A percentile compares a stretch with the other conserved stretches of the same genome.
These are phyloP conservation scores for Apomyelois bistriatella DNA, from an alignment of 2,888 invertebrate species.

Conservation along the genomic window DNA sequence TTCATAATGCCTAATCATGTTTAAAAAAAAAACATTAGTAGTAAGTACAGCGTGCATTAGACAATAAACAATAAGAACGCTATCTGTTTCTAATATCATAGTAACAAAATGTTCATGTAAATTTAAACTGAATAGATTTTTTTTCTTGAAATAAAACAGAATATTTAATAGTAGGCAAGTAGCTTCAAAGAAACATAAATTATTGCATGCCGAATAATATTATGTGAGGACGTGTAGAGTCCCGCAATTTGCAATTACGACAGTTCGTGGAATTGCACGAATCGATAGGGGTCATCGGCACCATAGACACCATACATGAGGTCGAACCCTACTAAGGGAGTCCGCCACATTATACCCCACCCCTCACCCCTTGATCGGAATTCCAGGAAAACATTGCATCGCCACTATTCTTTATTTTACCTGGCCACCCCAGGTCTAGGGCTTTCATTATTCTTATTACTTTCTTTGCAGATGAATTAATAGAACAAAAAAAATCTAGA, in stretches of 20 bases:
- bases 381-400: conserved; percentile 64
- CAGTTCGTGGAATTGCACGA: conserved; percentile 61
- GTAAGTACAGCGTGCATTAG: too few relatives aligned
- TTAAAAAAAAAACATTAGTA: too few relatives aligned
- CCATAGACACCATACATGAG: conserved; percentile 67
- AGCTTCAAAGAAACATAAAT: conserved; percentile 29
- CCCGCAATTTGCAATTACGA: conserved; percentile 62
- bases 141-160: not conserved
- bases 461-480: conserved; percentile 17
- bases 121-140: too few relatives aligned
- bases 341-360: conserved; percentile 60
- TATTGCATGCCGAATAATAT: conserved; percentile 26
- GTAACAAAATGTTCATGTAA: not conserved
- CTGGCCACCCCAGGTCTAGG: conserved; percentile 29
- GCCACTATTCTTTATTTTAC: conserved; percentile 58
- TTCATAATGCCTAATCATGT: too few relatives aligned
- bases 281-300: conserved; percentile 78
- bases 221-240: conserved; percentile 22
- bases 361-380: conserved; percentile 53
- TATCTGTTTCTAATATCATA: too few relatives aligned
- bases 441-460: conserved; percentile 31
- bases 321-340: conserved; percentile 69
- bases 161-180: not conserved
- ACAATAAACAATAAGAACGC: too few relatives aligned
- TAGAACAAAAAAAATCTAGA: not conserved